phyloP scores from a whole-genome alignment of 2,888 invertebrate genomes.

The Ectemnius cavifrons region DNA sequence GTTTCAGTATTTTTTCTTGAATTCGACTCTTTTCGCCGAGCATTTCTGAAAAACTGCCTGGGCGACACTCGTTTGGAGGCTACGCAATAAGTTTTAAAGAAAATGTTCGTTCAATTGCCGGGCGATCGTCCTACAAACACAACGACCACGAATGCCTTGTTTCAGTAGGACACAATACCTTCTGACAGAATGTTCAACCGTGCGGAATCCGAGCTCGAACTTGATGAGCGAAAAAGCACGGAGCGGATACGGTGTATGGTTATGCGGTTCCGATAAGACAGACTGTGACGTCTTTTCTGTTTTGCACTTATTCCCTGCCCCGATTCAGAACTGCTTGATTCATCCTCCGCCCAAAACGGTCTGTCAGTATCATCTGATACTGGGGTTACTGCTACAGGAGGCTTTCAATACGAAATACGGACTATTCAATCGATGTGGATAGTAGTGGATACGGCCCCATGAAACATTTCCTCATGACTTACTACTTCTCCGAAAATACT shows the following conservation, averaged over 20 bases:
- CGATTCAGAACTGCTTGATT: constrained; percentile 67
- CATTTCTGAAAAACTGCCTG: too few species aligned
- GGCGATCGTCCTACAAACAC: neutral
- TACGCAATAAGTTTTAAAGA: too few species aligned
- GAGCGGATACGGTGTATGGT: constrained; percentile 59
- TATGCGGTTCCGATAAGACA: constrained; percentile 66
- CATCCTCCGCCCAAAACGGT: constrained; percentile 72
- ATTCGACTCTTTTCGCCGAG: too few species aligned
- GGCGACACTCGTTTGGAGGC: too few species aligned
- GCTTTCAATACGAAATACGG: constrained; percentile 29
- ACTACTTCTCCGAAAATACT: constrained; percentile 59
- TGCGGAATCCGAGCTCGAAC: constrained; percentile 58
- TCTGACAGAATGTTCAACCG: constrained; percentile 18
- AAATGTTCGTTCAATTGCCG: neutral
- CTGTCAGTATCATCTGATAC: constrained; percentile 66
- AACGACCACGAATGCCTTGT: too few species aligned
- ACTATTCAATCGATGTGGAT: too few species aligned
- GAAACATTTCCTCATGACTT: constrained; percentile 31
- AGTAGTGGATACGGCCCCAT: too few species aligned
- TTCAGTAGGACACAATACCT: constrained; percentile 24
- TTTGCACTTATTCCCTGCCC: constrained; percentile 44
- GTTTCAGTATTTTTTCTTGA: too few species aligned
- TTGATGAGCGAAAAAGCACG: constrained; percentile 56
- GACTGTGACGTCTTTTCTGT: constrained; percentile 62
- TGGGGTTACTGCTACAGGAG: constrained; percentile 14